These are phyloP conservation scores for Drosophila rufa DNA, from an alignment of 1,140 invertebrate genomes.

Conservation along the genomic window DNA sequence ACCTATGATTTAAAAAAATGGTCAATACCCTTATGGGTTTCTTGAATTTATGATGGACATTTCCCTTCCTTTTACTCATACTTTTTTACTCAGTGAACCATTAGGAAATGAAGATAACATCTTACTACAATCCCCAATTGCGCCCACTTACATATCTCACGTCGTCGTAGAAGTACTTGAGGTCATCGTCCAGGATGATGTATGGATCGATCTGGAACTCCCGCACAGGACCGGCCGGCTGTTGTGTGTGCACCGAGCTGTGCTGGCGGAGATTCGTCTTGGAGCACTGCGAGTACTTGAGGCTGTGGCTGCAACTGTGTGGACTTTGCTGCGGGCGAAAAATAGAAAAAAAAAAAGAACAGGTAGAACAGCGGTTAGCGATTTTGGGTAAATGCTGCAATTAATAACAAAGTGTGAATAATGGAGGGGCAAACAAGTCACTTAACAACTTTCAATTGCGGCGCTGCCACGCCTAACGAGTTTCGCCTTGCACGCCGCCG, in stretches of 20 bases:
- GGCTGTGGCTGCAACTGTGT: slow-evolving; percentile 53
- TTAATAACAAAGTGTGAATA: slow-evolving; percentile 72
- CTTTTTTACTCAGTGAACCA: too few relatives aligned
- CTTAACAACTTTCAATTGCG: slow-evolving; percentile 80
- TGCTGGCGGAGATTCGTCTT: slow-evolving; percentile 73
- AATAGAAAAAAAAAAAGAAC: not conserved
- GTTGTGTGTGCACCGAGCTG: slow-evolving; percentile 89
- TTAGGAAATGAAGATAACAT: not conserved
- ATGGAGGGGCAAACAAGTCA: slow-evolving; percentile 59
- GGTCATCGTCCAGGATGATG: slow-evolving; percentile 92
- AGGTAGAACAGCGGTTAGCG: slow-evolving; percentile 36
- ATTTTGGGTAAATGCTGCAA: slow-evolving; percentile 47
- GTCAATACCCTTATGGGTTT: too few relatives aligned
- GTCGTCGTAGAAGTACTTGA: slow-evolving; percentile 92
- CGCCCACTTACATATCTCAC: slow-evolving; percentile 90
- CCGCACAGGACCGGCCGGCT: slow-evolving; percentile 90
- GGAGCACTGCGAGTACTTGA: slow-evolving; percentile 41
- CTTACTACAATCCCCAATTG: not conserved
- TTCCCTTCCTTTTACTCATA: too few relatives aligned
- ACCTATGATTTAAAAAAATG: too few relatives aligned
- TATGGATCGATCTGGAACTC: slow-evolving; percentile 94
- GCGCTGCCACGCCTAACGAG: slow-evolving; percentile 63
- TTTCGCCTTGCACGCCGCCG: slow-evolving; percentile 46
- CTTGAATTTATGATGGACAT: too few relatives aligned
- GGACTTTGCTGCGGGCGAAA: slow-evolving; percentile 43